Base-by-base conservation (phyloP, 2,888 invertebrate genomes). In the Amphipyra tragopoginis region DNA sequence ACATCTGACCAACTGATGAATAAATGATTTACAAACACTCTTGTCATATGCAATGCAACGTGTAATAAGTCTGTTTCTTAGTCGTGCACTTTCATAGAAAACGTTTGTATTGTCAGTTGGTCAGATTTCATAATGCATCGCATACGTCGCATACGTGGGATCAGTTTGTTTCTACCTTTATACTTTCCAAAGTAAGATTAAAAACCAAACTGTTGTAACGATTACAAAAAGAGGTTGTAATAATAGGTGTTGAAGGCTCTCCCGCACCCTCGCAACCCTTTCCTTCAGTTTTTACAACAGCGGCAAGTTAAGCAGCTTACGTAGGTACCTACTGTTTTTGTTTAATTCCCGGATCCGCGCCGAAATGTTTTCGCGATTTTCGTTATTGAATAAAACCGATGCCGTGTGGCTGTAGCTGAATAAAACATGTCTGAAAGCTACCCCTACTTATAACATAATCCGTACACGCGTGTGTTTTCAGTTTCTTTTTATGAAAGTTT, bases 261-360 rank as follows among this genome's bases (percentile, higher is more conserved):
- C 0, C 21, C 48, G 33, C 45, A 14, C 44, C 48, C 38, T 15
- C 61, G 34, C 57, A 63, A 66, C 66, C 74, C 77, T 59, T 72
- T 34, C 45, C 66, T 45, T 34, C 26, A 53, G 45, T 63, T 66
- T 42, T 49, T 53, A 55, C 77, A 65, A 50, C 11, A 40, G 68
- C 38, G 48, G 54, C 45, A 53, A 68, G 68, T 38, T 64, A 75
- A 77, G 75, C 72, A 43, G 76, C 69, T 75, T 77, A 71, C 48
- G 49, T 38, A 55, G 55, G 39, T 39, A 36, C 9, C 47, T 26
- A 15, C 40, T 58, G 65, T 62, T 62, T 77, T 55, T 61, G 61
- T 69, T 69, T 77, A 77, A 76, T 75, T 76, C 75, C 63, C 57
- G 52, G 42, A 49, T 58, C 68, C 40, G 42, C 43, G 43, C 54